These are phyloP conservation scores for Sebastes nivosus DNA, from an alignment of 2,797 vertebrate genomes.

Conservation along the genomic window DNA sequence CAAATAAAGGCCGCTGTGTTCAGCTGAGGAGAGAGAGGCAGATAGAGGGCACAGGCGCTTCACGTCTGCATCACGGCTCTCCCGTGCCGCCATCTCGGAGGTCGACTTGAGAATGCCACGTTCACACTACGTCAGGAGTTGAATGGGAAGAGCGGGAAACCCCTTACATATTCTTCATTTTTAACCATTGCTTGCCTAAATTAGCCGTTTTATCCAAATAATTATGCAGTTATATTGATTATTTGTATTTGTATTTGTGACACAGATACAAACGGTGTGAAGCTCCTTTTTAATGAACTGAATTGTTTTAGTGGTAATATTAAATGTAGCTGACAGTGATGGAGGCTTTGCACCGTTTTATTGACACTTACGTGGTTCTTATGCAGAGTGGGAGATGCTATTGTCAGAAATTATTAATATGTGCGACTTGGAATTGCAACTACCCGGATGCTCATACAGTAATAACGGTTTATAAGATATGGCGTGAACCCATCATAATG, in stretches of 20 bases:
- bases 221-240: not conserved
- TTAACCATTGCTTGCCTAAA: not conserved
- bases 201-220: not conserved
- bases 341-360: not conserved
- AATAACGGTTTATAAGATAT: not conserved
- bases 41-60: slow-evolving; percentile 18
- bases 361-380: too few relatives aligned
- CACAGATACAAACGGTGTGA: not conserved
- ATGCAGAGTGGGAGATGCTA: too few relatives aligned
- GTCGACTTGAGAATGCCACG: slow-evolving; percentile 6
- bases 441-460: not conserved
- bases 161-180: rapidly evolving
- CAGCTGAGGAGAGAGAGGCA: slow-evolving; percentile 16
- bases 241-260: not conserved
- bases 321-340: not conserved
- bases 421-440: rapidly evolving
- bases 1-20: slow-evolving; percentile 66
- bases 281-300: not conserved
- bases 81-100: slow-evolving; percentile 31
- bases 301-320: not conserved
- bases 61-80: slow-evolving; percentile 1
- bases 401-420: not conserved
- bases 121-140: not conserved
- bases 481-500: not conserved
- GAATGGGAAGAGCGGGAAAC: not conserved